Evolutionary conservation across 2,797 vertebrate genomes (phyloP).

Genomic region (Nothura maculosa): DNA sequence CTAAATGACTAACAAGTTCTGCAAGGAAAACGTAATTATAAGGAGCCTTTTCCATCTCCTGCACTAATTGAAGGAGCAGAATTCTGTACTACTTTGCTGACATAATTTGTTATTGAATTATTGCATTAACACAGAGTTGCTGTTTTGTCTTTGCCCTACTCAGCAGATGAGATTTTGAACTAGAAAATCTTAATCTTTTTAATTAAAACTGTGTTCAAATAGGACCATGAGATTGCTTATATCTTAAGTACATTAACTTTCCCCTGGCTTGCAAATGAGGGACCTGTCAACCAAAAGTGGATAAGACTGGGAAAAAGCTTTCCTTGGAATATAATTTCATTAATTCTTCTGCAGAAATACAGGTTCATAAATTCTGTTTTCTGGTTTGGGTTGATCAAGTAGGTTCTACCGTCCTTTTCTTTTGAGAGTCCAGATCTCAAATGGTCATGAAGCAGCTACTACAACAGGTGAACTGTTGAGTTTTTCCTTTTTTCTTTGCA

Average conservation of each 20-base stretch:
- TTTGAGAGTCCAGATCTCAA: not conserved
- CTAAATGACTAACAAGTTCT: constrained; percentile 1
- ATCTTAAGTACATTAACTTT: not conserved
- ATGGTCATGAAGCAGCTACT: not conserved
- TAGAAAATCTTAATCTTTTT: not conserved
- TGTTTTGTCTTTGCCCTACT: constrained; percentile 15
- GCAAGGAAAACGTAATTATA: constrained; percentile 37
- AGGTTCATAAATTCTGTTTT: constrained; percentile 30
- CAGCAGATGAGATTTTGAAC: not conserved
- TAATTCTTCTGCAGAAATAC: constrained; percentile 47
- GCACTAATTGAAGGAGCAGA: constrained; percentile 11
- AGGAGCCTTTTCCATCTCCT: not conserved
- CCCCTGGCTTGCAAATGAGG: not conserved
- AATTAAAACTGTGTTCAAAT: not conserved
- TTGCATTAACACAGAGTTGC: not conserved
- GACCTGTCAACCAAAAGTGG: not conserved
- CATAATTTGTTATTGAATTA: constrained; percentile 10
- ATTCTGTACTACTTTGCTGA: constrained; percentile 16
- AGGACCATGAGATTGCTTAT: not conserved
- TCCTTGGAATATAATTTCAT: constrained; percentile 44
- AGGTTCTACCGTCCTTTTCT: not conserved
- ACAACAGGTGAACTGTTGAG: not conserved
- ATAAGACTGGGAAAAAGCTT: not conserved
- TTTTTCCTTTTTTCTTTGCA: rapidly evolving
- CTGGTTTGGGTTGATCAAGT: not conserved